These are phyloP conservation scores for Nansenia antarctica DNA, from an alignment of 2,113 vertebrate genomes.

Conservation along the genomic window DNA sequence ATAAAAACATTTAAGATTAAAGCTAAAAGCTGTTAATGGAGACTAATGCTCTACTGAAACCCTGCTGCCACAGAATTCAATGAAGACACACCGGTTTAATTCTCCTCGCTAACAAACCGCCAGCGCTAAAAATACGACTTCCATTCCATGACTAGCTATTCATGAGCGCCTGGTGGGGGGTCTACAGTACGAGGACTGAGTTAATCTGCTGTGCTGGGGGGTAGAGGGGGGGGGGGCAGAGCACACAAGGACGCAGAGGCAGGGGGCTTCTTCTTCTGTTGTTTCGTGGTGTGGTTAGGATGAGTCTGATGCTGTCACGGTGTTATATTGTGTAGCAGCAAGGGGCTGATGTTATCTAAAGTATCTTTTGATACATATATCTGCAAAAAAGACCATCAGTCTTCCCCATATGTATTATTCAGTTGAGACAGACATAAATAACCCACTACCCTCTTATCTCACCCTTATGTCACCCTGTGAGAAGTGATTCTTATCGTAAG, in stretches of 20 bases:
- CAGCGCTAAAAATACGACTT: too few species aligned
- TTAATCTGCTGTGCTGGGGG: neutral
- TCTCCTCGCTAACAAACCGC: too few species aligned
- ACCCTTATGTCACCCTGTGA: neutral
- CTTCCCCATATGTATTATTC: neutral
- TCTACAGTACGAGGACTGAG: neutral
- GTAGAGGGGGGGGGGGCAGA: neutral
- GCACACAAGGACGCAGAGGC: neutral
- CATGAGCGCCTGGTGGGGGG: too few species aligned
- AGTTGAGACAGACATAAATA: neutral
- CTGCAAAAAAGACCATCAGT: neutral
- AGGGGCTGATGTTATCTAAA: neutral
- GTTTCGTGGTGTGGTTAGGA: neutral
- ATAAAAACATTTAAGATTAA: too few species aligned
- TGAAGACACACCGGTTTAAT: too few species aligned
- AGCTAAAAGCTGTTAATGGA: neutral
- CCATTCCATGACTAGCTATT: too few species aligned
- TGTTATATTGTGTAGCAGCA: neutral
- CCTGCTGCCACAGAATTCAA: too few species aligned
- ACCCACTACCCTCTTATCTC: neutral
- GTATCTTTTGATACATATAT: neutral
- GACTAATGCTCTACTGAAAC: too few species aligned
- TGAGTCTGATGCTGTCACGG: neutral
- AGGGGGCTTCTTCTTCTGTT: neutral
- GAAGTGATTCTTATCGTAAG: neutral